A percentile compares a stretch with the other conserved stretches of the same genome.
Conservation (phyloP, 2,113 vertebrate species). For the Phyllostomus hastatus region DNA sequence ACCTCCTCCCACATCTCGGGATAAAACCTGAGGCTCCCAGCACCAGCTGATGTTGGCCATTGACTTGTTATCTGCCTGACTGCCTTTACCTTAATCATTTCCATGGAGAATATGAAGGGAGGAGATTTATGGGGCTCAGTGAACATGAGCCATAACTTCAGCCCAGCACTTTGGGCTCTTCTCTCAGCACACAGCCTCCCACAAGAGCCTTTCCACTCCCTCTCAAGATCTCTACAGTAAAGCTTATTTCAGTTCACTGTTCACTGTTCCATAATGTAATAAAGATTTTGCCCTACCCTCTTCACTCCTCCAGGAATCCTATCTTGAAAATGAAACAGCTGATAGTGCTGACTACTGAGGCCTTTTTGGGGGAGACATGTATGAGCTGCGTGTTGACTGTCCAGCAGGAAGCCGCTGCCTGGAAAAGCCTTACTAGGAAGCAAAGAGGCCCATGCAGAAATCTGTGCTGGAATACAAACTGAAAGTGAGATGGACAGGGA, state of each 20-base stretch:
- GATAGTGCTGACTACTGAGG: slow-evolving; percentile 42
- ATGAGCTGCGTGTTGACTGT: slow-evolving; percentile 26
- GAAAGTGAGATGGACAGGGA: background rate
- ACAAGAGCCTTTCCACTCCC: background rate
- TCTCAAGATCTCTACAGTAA: background rate
- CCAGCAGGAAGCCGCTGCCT: slow-evolving; percentile 9
- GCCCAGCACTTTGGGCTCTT: background rate
- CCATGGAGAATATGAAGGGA: slow-evolving; percentile 9
- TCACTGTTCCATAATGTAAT: background rate
- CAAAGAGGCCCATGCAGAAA: slow-evolving; percentile 22
- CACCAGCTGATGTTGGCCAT: slow-evolving; percentile 7
- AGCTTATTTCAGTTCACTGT: slow-evolving; percentile 9
- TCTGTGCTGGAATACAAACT: background rate
- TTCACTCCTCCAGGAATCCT: slow-evolving; percentile 15
- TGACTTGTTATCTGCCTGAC: slow-evolving; percentile 35
- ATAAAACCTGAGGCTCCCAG: slow-evolving; percentile 41
- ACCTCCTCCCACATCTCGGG: slow-evolving; percentile 36
- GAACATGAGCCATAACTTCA: slow-evolving; percentile 27
- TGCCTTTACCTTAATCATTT: background rate
- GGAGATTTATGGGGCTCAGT: slow-evolving; percentile 44
- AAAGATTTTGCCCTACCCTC: slow-evolving; percentile 22
- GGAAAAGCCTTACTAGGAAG: background rate
- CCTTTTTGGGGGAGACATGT: background rate
- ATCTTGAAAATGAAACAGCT: slow-evolving; percentile 49
- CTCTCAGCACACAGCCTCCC: slow-evolving; percentile 35